Conservation (phyloP, 37 sponge, comb jelly and placozoan species). For the Eunapius fragilis region DNA sequence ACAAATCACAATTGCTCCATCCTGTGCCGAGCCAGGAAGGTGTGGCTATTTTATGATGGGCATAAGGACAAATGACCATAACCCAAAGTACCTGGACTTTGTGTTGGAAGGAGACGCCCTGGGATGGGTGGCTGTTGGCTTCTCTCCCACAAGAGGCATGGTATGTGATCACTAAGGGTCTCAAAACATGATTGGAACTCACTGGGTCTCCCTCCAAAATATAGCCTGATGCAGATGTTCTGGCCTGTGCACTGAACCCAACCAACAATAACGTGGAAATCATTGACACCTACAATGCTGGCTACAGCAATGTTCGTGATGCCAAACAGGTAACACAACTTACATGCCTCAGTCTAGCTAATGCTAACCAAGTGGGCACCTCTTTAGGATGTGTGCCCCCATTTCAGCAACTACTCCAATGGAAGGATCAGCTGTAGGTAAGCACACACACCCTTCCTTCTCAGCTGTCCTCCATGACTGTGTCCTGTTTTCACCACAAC, state of each 20-base stretch:
- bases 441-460: not conserved
- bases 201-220: not conserved
- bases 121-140: conserved; percentile 73
- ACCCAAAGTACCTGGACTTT: conserved; percentile 30
- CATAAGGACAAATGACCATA: conserved; percentile 13
- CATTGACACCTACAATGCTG: conserved; percentile 5
- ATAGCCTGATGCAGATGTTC: not conserved
- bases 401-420: not conserved
- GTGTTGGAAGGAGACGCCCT: conserved; percentile 9
- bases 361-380: not conserved
- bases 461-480: not conserved
- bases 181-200: not conserved
- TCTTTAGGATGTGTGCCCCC: conserved; percentile 4
- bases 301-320: not conserved
- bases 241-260: conserved; percentile 8
- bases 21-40: not conserved
- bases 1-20: not conserved
- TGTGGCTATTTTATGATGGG: conserved; percentile 24
- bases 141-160: conserved; percentile 13
- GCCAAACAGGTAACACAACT: not conserved
- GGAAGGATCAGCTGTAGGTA: conserved; percentile 23
- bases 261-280: not conserved
- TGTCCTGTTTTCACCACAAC: too few species aligned
- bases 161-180: not conserved
- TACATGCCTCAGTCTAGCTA: not conserved